A percentile compares a stretch with the other conserved stretches of the same genome.
phyloP scores from a whole-genome alignment of 1,140 invertebrate species.

The Doryteuthis pealeii region DNA sequence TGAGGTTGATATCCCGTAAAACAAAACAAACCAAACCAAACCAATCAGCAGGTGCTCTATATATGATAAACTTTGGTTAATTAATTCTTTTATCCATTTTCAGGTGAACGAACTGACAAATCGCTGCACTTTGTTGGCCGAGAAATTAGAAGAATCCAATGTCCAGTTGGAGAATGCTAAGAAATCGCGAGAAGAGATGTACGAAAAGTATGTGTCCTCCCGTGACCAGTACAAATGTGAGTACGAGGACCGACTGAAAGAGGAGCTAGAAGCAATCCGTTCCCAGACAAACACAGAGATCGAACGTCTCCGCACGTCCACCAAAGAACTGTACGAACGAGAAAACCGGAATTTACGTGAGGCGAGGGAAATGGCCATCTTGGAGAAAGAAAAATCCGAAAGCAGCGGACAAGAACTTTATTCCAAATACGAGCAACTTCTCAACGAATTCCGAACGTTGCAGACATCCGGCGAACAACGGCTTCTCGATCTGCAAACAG shows the following conservation, averaged over 20 bases:
- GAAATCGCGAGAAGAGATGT: slow-evolving; percentile 58
- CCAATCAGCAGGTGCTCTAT: too few relatives aligned
- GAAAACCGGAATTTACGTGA: slow-evolving; percentile 60
- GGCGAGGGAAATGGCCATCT: slow-evolving; percentile 55
- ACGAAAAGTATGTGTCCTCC: slow-evolving; percentile 60
- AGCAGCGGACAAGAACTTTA: slow-evolving; percentile 44
- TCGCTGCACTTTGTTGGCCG: slow-evolving; percentile 47
- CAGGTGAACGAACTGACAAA: slow-evolving; percentile 41
- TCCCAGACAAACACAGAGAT: slow-evolving; percentile 57
- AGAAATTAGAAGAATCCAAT: slow-evolving; percentile 47
- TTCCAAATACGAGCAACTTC: slow-evolving; percentile 56
- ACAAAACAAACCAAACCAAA: too few relatives aligned
- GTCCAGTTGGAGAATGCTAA: slow-evolving; percentile 56
- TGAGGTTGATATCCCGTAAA: too few relatives aligned
- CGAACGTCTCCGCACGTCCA: slow-evolving; percentile 54
- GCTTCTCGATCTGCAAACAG: slow-evolving; percentile 51
- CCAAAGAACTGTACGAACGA: slow-evolving; percentile 59
- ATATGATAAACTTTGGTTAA: too few relatives aligned
- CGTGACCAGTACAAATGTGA: slow-evolving; percentile 61
- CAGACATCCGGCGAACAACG: slow-evolving; percentile 51
- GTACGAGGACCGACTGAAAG: slow-evolving; percentile 58
- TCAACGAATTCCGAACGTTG: slow-evolving; percentile 52
- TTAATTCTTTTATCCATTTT: neutral
- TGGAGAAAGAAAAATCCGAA: slow-evolving; percentile 50
- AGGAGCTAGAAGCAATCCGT: slow-evolving; percentile 56